Evolutionary conservation across 2,113 vertebrate species (phyloP), one percentile per base, ranked within the genome.

Genomic region (Cynocephalus volans): DNA sequence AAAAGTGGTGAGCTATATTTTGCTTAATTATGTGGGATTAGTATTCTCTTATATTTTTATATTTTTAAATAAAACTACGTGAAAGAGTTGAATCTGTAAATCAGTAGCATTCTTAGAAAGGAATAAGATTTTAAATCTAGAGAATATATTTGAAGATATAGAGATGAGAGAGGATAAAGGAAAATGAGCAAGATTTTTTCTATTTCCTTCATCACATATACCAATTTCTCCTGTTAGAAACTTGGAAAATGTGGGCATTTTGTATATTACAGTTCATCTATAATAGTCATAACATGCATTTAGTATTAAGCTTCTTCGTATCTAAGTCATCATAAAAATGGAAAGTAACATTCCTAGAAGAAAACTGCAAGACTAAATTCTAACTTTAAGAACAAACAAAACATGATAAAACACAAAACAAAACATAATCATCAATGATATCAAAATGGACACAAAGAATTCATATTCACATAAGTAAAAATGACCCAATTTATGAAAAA

Each of bases 391-490:
- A 62, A 67, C 28, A 45, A 90, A 89, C 0, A 24, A 95, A 94
- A 76, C 8, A 75, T 21, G 26, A 75, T 67, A 64, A 70, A 82
- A 33, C 9, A 28, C 3, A 83, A 90, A 85, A 6, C 12, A 96
- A 96, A 91, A 72, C n/a, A 72, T 80, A n/a, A 48, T n/a, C 48
- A 65, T 54, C 15, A 86, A 33, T 45, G 52, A 67, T 48, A 84
- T 56, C 6, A 62, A 96, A 88, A 85, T 70, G 52, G 18, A 24
- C 41, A 92, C 83, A 87, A 33, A 96, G 64, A 70, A 87, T 85
- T 88, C 28, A 93, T 8, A 88, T 85, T 85, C 58, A 26, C 23
- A 33, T n/a, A 88, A 94, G 56, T 65, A 11, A 85, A 96, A 92
- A 84, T 60, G 26, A 10, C 1, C 45, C 31, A 56, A 50, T n/a